Evolutionary conservation across 2,113 vertebrate species (phyloP).

Genomic region (Tupaia tana): DNA sequence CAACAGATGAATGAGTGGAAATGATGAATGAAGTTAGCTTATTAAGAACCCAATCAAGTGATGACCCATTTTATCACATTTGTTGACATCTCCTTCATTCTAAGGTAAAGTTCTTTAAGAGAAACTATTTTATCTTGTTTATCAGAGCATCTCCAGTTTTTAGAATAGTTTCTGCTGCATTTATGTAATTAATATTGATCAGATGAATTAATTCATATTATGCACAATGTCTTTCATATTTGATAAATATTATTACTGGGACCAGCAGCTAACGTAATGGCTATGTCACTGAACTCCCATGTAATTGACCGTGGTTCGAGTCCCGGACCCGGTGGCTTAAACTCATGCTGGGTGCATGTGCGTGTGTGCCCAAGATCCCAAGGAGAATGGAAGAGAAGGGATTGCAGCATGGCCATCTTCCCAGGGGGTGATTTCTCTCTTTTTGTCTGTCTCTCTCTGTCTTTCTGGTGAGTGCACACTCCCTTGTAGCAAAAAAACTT

Average conservation of each 20-base stretch:
- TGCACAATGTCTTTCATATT: background rate
- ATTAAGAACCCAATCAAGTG: background rate
- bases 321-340: no score
- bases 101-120: background rate
- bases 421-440: no score
- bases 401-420: no score
- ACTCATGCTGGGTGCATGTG: no score
- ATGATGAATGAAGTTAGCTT: background rate
- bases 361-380: no score
- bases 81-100: background rate
- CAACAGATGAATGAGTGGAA: background rate
- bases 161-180: background rate
- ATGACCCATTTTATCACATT: slow-evolving; percentile 3
- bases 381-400: no score
- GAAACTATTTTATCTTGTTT: background rate
- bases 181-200: background rate
- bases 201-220: background rate
- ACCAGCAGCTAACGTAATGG: no score
- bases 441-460: no score
- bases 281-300: no score
- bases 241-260: background rate
- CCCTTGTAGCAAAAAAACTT: no score
- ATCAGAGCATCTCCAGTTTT: background rate
- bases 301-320: no score
- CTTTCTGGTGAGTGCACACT: no score